These are phyloP conservation scores for Rhorus exstirpatorius DNA, from an alignment of 2,888 invertebrate species.

Conservation along the genomic window DNA sequence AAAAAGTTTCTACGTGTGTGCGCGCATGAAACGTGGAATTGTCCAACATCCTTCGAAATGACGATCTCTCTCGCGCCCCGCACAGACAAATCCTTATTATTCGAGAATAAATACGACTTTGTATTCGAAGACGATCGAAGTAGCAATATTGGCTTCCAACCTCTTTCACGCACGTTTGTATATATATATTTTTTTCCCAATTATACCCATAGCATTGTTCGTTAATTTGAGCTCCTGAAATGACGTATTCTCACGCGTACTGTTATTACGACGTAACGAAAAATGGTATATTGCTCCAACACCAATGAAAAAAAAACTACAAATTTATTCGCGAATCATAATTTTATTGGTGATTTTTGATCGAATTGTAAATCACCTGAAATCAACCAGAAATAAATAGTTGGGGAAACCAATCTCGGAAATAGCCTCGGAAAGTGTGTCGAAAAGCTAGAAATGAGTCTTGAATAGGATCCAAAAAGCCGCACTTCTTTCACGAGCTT, in stretches of 20 bases:
- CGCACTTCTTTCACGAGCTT: no score
- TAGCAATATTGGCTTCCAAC: constrained; percentile 29
- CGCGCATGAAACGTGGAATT: constrained; percentile 51
- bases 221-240: not conserved
- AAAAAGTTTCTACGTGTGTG: constrained; percentile 31
- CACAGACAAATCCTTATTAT: constrained; percentile 9
- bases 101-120: constrained; percentile 34
- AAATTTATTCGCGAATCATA: no score
- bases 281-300: not conserved
- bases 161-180: no score
- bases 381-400: no score
- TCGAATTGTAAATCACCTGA: no score
- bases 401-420: no score
- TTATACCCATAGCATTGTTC: constrained; percentile 6
- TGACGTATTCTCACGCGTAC: not conserved
- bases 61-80: constrained; percentile 49
- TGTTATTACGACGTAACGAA: not conserved
- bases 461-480: no score
- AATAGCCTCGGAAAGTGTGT: no score
- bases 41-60: constrained; percentile 70
- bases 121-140: constrained; percentile 27
- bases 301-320: no score
- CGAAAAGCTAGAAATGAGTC: no score
- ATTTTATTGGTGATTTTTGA: no score
- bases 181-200: no score